Base-by-base conservation (phyloP, 2,888 invertebrate genomes). In the Antheraea assamensis region DNA sequence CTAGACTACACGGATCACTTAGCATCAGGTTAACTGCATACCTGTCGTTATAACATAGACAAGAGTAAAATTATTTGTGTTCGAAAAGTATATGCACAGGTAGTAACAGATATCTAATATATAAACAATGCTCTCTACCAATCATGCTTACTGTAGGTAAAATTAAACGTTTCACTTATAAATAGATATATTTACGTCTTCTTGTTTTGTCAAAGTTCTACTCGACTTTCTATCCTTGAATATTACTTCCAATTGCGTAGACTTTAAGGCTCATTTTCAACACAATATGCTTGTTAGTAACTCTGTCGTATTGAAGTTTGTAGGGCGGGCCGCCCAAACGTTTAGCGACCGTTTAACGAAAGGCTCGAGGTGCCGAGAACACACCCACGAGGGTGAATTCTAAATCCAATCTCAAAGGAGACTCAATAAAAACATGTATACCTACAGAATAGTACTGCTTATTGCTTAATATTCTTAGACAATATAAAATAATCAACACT, bases 311-410 rank as follows among this genome's bases (percentile, higher is more conserved):
- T 83, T 83, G 82, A 87, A 88, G 87, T 85, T 80, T 81, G 88
- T 89, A 93, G 94, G 94, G 94, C 94, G 94, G 94, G 92, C 94
- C 94, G 94, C 94, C 94, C 94, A 94, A 94, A 90, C 94, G 94
- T 94, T 94, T 94, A 94, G 90, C 91, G 90, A 91, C 87, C 93
- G 93, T 94, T 94, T 94, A 94, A 88, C 90, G 88, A 87, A 89
- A 88, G 89, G 85, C 87, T 88, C 86, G 88, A 89, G 84, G 86
- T 86, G 78, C 31, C 21, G 68, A 83, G 87, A 93, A 91, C 93
- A 93, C 94, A 91, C 94, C 94, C 94, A 88, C 89, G 80, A 82
- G 86, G 88, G 87, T 80, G 81, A 70, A 70, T 49, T 71, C 71
- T 70, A 64, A 72, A 71, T 72, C 27, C 73, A 73, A 73, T 73